Base-by-base conservation (phyloP, 2,113 vertebrate genomes). In the Mandrillus leucophaeus region DNA sequence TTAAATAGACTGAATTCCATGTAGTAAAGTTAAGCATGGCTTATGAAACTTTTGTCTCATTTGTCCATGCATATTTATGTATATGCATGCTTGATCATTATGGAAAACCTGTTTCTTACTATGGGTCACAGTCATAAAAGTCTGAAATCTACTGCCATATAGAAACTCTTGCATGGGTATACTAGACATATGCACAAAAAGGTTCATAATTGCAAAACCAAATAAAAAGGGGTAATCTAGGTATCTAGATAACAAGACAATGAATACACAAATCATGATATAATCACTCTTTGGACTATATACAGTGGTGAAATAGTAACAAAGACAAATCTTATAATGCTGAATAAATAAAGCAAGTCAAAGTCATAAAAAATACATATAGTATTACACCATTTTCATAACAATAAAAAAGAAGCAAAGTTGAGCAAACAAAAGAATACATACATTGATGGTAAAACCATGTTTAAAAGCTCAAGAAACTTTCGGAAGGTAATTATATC, bases 61-160 rank as follows among this genome's bases (percentile, higher is more conserved):
- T 59, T n/a, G 61, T 70, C 25, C 83, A 83, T 6, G 3, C 70
- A 57, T 38, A 68, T 45, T 75, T 83, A 66, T 30, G 14, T 78
- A 68, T 35, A 16, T 50, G 10, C 40, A 35, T 84, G 35, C 22
- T n/a, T 59, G 66, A 68, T 68, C 11, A 40, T 23, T 27, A 75
- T 14, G 40, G 70, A 96, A 64, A 84, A 96, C 11, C 45, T 79
- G 75, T 93, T 96, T 96, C 50, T 43, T 70, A 80, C 43, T 66
- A 55, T 75, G 45, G 17, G 4, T 76, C 75, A 27, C 3, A 18
- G 27, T 86, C 61, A 94, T 87, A 68, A 66, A 90, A 87, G 45
- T 66, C 43, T 87, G 55, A 91, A 94, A 86, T 81, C 16, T n/a
- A 79, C 22, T 35, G 35, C 27, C 50, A 43, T 72, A 68, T 20